Percentiles rank a stretch among this genome's conserved stretches.
phyloP scores from a whole-genome alignment of 2,797 vertebrate genomes.

The Hylomyscus alleni region DNA sequence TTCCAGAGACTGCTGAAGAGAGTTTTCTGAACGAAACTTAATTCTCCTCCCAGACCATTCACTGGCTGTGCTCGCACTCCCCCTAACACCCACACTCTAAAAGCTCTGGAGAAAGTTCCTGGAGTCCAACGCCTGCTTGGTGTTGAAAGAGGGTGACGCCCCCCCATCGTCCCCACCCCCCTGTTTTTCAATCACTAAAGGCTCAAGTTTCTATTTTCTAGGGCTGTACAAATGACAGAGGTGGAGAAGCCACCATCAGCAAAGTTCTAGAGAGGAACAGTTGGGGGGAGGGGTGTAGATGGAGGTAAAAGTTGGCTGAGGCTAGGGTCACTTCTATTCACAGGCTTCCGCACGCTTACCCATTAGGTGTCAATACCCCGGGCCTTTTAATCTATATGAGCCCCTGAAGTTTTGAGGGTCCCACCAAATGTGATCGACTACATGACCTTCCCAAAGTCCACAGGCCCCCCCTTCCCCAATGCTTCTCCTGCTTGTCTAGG shows the following conservation, averaged over 20 bases:
- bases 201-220: neutral
- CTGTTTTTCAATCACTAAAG: neutral
- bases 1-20: constrained; percentile 53
- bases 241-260: neutral
- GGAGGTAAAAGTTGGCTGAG: no score
- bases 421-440: neutral
- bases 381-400: neutral
- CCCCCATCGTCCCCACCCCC: neutral
- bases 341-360: neutral
- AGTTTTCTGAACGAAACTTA: constrained; percentile 44
- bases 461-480: no score
- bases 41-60: constrained; percentile 46
- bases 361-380: neutral
- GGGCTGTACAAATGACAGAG: neutral
- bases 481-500: neutral
- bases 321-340: neutral
- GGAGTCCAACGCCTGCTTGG: neutral
- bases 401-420: neutral
- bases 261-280: neutral
- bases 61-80: neutral
- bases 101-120: constrained; percentile 54
- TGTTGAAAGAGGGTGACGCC: constrained; percentile 1
- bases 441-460: neutral
- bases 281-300: neutral
- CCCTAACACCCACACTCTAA: neutral